A percentile compares a stretch with the other conserved stretches of the same genome.
Evolutionary conservation across 2,113 vertebrate genomes (phyloP).

Genomic region (Chaetodon trifascialis): DNA sequence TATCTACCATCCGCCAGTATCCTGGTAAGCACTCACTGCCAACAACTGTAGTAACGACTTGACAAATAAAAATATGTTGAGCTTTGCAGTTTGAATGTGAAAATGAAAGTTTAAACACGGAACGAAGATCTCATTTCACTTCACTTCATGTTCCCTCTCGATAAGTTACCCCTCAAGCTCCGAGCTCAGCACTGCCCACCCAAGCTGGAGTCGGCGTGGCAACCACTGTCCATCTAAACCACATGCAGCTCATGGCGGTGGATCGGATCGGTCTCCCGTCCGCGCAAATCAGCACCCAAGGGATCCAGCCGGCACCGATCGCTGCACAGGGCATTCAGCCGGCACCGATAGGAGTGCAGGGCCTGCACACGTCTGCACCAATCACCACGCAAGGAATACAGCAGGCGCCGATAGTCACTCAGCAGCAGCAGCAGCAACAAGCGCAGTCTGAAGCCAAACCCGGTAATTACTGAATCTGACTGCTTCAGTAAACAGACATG

Average conservation of each 20-base stretch:
- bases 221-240: constrained; percentile 95
- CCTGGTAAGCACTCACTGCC: constrained; percentile 86
- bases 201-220: constrained; percentile 94
- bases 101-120: background rate
- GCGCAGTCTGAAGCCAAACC: constrained; percentile 90
- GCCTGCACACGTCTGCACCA: constrained; percentile 90
- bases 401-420: constrained; percentile 85
- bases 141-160: constrained; percentile 1
- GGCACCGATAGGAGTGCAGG: constrained; percentile 90
- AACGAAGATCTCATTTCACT: background rate
- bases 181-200: constrained; percentile 92
- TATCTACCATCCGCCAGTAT: constrained; percentile 96
- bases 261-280: constrained; percentile 95
- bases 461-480: constrained; percentile 78
- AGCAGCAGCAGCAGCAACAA: constrained; percentile 85
- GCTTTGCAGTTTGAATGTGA: background rate
- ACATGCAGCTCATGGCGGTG: constrained; percentile 98
- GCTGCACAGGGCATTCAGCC: constrained; percentile 93
- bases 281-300: constrained; percentile 92
- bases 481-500: too few relatives aligned
- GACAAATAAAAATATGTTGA: background rate
- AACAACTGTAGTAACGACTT: background rate
- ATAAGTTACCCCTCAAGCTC: constrained; percentile 94
- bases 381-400: constrained; percentile 92
- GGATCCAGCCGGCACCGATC: constrained; percentile 92